Conservation (phyloP, 2,797 vertebrate genomes). For the Sandelia bainsii region DNA sequence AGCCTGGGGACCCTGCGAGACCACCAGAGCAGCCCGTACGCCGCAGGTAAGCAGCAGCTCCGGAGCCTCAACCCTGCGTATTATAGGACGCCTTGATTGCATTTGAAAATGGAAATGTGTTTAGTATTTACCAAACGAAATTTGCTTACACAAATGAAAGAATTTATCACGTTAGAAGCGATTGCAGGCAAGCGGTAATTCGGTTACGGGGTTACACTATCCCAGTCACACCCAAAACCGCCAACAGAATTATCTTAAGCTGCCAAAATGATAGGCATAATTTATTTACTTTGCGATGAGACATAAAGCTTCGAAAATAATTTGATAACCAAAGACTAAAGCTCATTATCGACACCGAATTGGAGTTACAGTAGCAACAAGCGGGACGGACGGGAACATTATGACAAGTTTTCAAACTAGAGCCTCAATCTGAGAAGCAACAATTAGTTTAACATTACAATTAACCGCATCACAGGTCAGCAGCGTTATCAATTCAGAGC, state of each 20-base stretch:
- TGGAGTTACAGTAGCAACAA: constrained; percentile 81
- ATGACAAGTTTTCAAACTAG: constrained; percentile 85
- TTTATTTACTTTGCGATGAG: constrained; percentile 99
- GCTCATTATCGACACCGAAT: constrained; percentile 97
- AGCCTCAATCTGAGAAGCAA: constrained; percentile 76
- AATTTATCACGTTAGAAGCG: constrained; percentile 99
- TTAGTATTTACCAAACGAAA: constrained; percentile 99
- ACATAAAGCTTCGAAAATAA: constrained; percentile 99
- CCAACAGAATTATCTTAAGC: constrained; percentile 99
- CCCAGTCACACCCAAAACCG: constrained; percentile 99
- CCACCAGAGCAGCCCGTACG: constrained; percentile 99
- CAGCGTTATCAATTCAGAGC: constrained; percentile 70
- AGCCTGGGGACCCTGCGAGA: constrained; percentile 98
- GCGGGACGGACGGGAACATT: constrained; percentile 76
- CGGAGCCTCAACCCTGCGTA: constrained; percentile 87
- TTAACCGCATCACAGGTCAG: constrained; percentile 83
- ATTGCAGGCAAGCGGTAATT: constrained; percentile 99
- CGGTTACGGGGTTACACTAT: constrained; percentile 99
- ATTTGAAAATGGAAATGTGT: constrained; percentile 99
- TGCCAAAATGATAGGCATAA: constrained; percentile 99
- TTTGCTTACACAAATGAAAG: constrained; percentile 99
- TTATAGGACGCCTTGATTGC: constrained; percentile 97
- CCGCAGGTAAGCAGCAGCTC: constrained; percentile 96
- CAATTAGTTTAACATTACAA: constrained; percentile 86
- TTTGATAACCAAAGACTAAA: constrained; percentile 99